Percentiles rank a stretch among this genome's conserved stretches.
Conservation (phyloP, 1,140 invertebrate species). For the Atta colombica region DNA sequence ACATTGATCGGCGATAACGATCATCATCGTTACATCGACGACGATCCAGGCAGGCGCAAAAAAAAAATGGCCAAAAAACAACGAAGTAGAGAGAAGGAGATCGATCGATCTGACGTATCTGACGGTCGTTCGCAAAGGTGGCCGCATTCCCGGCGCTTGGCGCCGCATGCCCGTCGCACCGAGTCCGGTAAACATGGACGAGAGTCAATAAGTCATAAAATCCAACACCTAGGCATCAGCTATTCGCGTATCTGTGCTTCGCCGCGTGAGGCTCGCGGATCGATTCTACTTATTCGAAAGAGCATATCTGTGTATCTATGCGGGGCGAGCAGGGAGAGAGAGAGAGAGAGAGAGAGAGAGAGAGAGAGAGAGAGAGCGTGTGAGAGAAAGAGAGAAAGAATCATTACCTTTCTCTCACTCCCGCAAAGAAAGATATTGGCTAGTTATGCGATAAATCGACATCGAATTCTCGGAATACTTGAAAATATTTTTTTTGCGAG, state of each 20-base stretch:
- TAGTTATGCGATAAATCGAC: constrained; percentile 34
- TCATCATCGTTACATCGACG: constrained; percentile 25
- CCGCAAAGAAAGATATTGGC: constrained; percentile 28
- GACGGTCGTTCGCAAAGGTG: constrained; percentile 73
- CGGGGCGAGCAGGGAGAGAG: not conserved
- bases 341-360: not conserved
- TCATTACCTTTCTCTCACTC: constrained; percentile 16
- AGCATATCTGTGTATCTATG: constrained; percentile 48
- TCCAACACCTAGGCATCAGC: constrained; percentile 74
- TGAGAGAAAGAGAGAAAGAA: not conserved
- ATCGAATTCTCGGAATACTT: constrained; percentile 35
- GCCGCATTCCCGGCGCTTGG: constrained; percentile 79
- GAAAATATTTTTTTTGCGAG: constrained; percentile 56
- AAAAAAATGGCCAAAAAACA: constrained; percentile 36
- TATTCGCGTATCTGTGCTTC: constrained; percentile 66
- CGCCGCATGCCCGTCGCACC: constrained; percentile 78
- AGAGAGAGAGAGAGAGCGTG: not conserved
- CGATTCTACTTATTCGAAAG: constrained; percentile 61
- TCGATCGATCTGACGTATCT: constrained; percentile 66
- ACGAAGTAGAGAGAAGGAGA: constrained; percentile 49
- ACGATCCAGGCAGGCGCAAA: constrained; percentile 40
- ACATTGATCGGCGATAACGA: constrained; percentile 61
- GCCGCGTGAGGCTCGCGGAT: constrained; percentile 48
- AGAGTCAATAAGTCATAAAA: constrained; percentile 84
- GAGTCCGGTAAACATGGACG: constrained; percentile 80